phyloP scores from a whole-genome alignment of 2,113 vertebrate species.

The Pituophis catenifer region DNA sequence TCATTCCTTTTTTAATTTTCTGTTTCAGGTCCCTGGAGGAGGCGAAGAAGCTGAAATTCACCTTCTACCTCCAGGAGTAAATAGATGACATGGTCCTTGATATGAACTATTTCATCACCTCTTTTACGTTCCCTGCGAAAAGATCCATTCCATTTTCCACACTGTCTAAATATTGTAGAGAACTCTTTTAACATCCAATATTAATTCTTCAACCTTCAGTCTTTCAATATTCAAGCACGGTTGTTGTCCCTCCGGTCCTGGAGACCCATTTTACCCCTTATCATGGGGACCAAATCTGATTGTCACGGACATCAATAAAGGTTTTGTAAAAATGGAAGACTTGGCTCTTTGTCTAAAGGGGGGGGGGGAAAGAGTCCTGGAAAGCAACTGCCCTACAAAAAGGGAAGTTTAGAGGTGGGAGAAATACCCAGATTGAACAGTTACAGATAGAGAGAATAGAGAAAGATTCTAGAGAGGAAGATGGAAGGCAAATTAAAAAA shows the following conservation, averaged over 20 bases:
- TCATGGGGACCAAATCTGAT: rapidly evolving
- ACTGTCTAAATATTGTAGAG: background rate
- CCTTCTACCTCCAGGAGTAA: background rate
- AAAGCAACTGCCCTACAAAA: background rate
- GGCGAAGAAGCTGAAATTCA: conserved; percentile 31
- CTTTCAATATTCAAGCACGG: background rate
- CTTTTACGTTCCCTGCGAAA: background rate
- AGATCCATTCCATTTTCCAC: background rate
- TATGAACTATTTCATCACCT: background rate
- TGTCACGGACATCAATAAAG: conserved; percentile 8
- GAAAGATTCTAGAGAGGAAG: no score
- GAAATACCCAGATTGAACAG: no score
- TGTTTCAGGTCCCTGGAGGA: conserved; percentile 21
- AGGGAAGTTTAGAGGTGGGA: no score
- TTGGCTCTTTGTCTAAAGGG: background rate
- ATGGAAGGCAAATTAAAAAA: no score
- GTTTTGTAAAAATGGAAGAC: background rate
- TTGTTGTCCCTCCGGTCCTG: no score
- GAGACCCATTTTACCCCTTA: rapidly evolving
- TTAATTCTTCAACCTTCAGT: rapidly evolving
- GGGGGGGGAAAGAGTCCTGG: no score
- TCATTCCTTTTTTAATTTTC: background rate
- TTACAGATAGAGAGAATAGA: no score
- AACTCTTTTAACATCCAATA: background rate
- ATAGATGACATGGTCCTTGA: background rate